Conservation (phyloP, 2,113 vertebrate genomes). For the Catharus fuscescens region DNA sequence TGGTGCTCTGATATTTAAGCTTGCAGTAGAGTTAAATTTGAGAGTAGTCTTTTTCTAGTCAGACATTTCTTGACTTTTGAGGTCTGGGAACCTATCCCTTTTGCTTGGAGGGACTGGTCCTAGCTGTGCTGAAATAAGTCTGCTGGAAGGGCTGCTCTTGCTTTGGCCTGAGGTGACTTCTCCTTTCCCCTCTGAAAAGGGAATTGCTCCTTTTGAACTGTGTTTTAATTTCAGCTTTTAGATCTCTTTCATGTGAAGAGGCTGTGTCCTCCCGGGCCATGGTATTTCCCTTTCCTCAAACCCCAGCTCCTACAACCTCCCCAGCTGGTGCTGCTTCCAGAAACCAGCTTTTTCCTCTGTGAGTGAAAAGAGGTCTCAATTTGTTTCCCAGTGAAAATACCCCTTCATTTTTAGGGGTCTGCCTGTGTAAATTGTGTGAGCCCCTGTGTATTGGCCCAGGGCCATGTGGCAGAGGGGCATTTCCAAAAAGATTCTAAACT, state of each 20-base stretch:
- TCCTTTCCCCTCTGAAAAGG: background rate
- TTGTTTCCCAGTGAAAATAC: background rate
- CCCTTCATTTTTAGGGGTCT: background rate
- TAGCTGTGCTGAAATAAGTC: background rate
- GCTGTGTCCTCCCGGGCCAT: fast-evolving
- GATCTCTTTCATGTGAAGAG: background rate
- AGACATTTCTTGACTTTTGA: background rate
- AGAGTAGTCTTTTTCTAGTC: background rate
- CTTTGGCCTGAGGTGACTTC: background rate
- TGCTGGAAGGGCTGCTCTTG: background rate
- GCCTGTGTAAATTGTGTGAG: fast-evolving
- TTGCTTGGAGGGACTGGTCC: background rate
- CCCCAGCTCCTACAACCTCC: background rate
- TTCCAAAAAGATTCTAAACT: background rate
- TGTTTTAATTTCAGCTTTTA: background rate
- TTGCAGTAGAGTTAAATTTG: background rate
- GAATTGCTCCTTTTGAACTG: background rate
- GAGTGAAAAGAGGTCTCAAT: background rate
- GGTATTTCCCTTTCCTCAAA: background rate
- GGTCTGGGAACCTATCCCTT: background rate
- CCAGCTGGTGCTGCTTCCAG: background rate
- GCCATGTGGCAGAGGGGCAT: fast-evolving
- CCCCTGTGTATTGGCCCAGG: fast-evolving
- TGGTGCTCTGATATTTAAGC: background rate
- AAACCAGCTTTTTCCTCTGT: background rate